A percentile compares a stretch with the other conserved stretches of the same genome.
Evolutionary conservation across 2,797 vertebrate genomes (phyloP).

Genomic region (Margarornis squamiger): DNA sequence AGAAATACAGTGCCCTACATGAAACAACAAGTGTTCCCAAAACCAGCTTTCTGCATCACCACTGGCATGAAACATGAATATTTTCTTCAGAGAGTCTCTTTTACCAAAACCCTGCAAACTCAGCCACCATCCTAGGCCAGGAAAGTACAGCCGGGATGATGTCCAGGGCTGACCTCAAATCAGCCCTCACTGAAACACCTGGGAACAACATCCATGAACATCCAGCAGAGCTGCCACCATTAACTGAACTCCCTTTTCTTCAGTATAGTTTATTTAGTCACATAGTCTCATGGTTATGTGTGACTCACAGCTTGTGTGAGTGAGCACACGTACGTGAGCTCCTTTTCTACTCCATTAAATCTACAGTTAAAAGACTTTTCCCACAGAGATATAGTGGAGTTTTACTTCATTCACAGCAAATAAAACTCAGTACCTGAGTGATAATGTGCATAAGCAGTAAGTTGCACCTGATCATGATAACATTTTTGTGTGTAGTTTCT

Average conservation of each 20-base stretch:
- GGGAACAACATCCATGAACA: background rate
- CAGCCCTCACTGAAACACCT: background rate
- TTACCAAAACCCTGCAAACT: background rate
- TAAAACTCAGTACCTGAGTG: background rate
- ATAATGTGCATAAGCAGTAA: background rate
- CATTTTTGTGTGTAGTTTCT: background rate
- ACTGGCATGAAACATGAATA: background rate
- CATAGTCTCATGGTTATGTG: background rate
- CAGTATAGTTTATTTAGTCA: background rate
- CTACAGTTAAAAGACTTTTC: background rate
- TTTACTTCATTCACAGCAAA: background rate
- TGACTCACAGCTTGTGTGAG: background rate
- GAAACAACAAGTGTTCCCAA: background rate
- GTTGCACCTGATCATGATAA: background rate
- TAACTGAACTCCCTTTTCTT: background rate
- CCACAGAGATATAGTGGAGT: background rate
- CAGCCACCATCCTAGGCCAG: accelerated
- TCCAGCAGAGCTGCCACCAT: background rate
- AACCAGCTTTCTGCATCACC: background rate
- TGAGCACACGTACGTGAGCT: accelerated
- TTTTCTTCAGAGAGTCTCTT: background rate
- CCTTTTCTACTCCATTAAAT: background rate
- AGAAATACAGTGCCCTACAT: background rate
- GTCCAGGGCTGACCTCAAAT: background rate
- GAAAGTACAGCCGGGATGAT: background rate